Evolutionary conservation across 1,140 invertebrate species (phyloP), one percentile per base, ranked within the genome.

Genomic region (Scaptomyza graminum): DNA sequence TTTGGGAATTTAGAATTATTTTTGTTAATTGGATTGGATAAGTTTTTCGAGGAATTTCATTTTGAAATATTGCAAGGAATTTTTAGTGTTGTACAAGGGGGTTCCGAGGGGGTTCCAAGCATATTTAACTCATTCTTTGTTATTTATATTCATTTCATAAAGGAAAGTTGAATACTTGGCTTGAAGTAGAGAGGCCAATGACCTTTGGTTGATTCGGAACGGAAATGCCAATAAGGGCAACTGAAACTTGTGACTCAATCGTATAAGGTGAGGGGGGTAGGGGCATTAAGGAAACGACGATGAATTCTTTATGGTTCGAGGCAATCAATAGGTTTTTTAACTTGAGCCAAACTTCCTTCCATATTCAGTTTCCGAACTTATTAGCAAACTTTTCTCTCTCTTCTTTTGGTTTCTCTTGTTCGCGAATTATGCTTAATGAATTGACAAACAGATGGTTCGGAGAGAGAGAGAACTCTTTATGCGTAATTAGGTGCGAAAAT

Each of bases 401-500:
- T 12, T 43, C 44, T n/a, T 25, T 0, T n/a, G n/a, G 28, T 31
- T 31, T 31, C 28, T 31, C 28, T 31, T 31, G 28, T 31, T 31
- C n/a, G 18, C 41, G 46, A 25, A 25, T 25, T 25, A 65, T 76
- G 76, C 78, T 75, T 79, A 83, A 84, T 75, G 57, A 72, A 83
- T 79, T 72, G 31, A 57, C 61, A 75, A 75, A 72, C 73, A 75
- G 61, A 60, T 41, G 46, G 37, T 59, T 47, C 18, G 6, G 18
- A n/a, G n/a, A n/a, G n/a, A n/a, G n/a, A n/a, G n/a, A n/a, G n/a
- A n/a, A n/a, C n/a, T 37, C 37, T 1, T 13, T 47, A 1, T 8
- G 68, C 54, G 62, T 73, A 82, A 83, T 74, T 52, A 79, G 70
- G 75, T 82, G 79, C 75, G 75, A 82, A 81, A 59, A 54, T 52